Evolutionary conservation across 2,797 vertebrate species (phyloP), one percentile per base, ranked within the genome.

Genomic region (Lagorchestes hirsutus): DNA sequence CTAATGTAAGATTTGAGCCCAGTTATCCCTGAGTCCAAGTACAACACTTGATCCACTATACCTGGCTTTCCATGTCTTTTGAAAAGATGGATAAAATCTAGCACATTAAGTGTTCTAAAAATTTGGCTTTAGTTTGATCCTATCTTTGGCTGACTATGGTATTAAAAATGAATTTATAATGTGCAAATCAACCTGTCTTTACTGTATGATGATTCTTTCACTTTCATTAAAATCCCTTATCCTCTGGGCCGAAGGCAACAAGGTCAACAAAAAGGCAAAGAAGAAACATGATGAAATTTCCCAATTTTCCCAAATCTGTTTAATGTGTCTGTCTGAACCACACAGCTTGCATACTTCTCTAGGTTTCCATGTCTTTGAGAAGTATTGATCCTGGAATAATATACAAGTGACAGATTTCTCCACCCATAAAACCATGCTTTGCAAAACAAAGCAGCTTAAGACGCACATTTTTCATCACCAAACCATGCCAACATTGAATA

Each of bases 391-490:
- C 94, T 40, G 59, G 16, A 57, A 92, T 18, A 34, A 31, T 16
- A 3, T 91, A 18, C 67, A 52, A 87, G 31, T 54, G 55, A 58
- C 4, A 95, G 34, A 59, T 34, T 56, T 95, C 6, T 87, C 34
- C 67, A 92, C 27, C 12, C 82, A 29, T 55, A 74, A 92, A 95
- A 56, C 55, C 52, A 56, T 55, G 62, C 14, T 54, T 56, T 82
- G 62, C 55, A 93, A 94, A 92, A 58, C 59, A 12, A 94, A 96
- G 82, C 24, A 54, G 90, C 24, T 50, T 31, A 90, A 90, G 29
- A 90, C 14, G 28, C 54, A 52, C 14, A 16, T 74, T 67, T 74
- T n/a, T 90, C 29, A 34, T 4, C 13, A 82, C 11, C 1, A 50
- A 54, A 54, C 12, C 55, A 40, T 74, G 91, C 22, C 50, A 18